These are phyloP conservation scores for Tauraco hartlaubi DNA, from an alignment of 2,797 vertebrate species.

Conservation along the genomic window DNA sequence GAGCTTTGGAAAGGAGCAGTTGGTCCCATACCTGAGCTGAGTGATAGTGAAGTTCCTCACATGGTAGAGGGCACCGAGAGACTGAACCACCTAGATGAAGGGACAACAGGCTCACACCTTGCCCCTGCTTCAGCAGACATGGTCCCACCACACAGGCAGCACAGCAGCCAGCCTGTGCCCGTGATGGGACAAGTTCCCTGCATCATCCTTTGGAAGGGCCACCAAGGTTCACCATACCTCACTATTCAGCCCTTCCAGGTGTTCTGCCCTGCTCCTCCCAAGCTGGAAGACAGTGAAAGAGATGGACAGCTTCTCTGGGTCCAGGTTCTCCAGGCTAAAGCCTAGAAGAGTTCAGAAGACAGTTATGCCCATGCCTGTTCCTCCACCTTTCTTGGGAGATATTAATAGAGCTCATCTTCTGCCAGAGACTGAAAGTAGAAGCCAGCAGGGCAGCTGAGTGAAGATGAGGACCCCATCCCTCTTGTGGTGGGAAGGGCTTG, in stretches of 20 bases:
- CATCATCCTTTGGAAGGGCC: rapidly evolving
- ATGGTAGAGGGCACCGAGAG: background rate
- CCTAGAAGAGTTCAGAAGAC: background rate
- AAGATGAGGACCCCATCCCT: background rate
- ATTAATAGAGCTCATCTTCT: rapidly evolving
- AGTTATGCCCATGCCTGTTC: background rate
- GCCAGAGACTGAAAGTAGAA: background rate
- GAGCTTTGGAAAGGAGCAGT: background rate
- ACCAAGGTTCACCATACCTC: background rate
- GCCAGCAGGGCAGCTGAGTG: background rate
- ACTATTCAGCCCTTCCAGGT: background rate
- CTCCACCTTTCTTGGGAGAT: background rate
- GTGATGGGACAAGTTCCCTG: background rate
- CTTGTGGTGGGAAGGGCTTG: background rate
- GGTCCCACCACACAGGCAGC: background rate
- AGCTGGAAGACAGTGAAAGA: background rate
- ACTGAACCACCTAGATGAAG: background rate
- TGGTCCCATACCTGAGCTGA: background rate
- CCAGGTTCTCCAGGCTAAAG: slow-evolving; percentile 49
- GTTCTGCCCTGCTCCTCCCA: background rate
- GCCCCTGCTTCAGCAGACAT: rapidly evolving
- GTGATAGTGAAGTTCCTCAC: background rate
- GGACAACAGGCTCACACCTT: background rate
- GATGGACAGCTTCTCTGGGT: slow-evolving; percentile 33
- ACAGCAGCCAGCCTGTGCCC: background rate